Evolutionary conservation across 2,113 vertebrate genomes (phyloP).

Genomic region (Nothoprocta pentlandii): DNA sequence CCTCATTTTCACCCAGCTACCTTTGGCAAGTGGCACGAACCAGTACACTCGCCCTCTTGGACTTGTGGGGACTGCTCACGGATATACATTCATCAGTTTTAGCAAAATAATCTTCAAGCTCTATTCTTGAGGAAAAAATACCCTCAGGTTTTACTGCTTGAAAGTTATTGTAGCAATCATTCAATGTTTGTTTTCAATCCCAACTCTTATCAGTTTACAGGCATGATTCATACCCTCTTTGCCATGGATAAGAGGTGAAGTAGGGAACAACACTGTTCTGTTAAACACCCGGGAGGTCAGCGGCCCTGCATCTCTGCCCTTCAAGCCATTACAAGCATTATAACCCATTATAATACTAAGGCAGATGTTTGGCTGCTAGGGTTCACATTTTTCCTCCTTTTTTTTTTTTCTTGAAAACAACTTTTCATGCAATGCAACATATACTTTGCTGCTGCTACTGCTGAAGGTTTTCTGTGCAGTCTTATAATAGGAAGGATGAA

Average conservation of each 20-base stretch:
- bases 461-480: neutral
- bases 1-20: neutral
- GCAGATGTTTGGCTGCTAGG: neutral
- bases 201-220: neutral
- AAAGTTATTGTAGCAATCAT: neutral
- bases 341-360: neutral
- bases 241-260: neutral
- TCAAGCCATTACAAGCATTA: neutral
- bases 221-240: neutral
- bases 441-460: neutral
- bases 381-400: neutral
- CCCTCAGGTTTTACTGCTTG: neutral
- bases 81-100: neutral
- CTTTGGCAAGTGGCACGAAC: neutral
- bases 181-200: neutral
- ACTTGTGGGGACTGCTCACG: neutral
- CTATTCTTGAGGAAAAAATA: conserved; percentile 14
- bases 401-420: neutral
- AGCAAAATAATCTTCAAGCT: neutral
- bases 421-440: neutral
- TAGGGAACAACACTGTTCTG: neutral
- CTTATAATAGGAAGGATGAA: neutral
- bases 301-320: neutral
- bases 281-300: neutral
- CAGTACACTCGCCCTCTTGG: neutral